Evolutionary conservation across 2,113 vertebrate species (phyloP).

Genomic region (Coregonus clupeaformis): DNA sequence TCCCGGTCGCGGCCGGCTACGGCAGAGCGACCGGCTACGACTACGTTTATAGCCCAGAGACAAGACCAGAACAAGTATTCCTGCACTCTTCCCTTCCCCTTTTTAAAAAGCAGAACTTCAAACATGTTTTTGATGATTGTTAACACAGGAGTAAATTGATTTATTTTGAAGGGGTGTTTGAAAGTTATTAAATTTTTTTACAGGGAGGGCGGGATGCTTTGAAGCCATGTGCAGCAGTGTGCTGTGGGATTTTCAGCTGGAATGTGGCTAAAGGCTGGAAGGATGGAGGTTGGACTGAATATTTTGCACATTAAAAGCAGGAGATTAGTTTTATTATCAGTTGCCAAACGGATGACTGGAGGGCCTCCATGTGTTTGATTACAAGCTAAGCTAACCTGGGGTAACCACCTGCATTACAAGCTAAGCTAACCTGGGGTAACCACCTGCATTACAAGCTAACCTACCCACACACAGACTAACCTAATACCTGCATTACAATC

Average conservation of each 20-base stretch:
- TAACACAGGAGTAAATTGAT: slow-evolving; percentile 74
- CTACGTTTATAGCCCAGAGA: too few species aligned
- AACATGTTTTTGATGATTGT: slow-evolving; percentile 74
- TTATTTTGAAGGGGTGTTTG: slow-evolving; percentile 75
- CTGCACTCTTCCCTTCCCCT: slow-evolving; percentile 45
- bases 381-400: slow-evolving; percentile 15
- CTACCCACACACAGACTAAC: too few species aligned
- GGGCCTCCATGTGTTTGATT: slow-evolving; percentile 15
- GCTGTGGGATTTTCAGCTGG: slow-evolving; percentile 2
- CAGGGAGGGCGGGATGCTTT: slow-evolving; percentile 70
- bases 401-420: background rate
- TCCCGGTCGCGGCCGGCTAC: too few species aligned
- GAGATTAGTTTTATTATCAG: slow-evolving; percentile 13
- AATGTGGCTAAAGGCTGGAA: background rate
- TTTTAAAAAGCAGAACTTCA: slow-evolving; percentile 72
- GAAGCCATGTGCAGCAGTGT: slow-evolving; percentile 49
- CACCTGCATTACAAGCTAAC: background rate
- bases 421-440: background rate
- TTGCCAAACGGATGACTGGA: slow-evolving; percentile 5
- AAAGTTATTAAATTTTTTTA: slow-evolving; percentile 61
- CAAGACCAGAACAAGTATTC: slow-evolving; percentile 62
- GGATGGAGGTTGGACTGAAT: slow-evolving; percentile 8
- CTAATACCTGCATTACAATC: too few species aligned
- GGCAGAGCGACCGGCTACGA: too few species aligned
- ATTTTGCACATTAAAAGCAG: slow-evolving; percentile 20